Conservation (phyloP, 2,797 vertebrate species). For the Rhabdomys pumilio region DNA sequence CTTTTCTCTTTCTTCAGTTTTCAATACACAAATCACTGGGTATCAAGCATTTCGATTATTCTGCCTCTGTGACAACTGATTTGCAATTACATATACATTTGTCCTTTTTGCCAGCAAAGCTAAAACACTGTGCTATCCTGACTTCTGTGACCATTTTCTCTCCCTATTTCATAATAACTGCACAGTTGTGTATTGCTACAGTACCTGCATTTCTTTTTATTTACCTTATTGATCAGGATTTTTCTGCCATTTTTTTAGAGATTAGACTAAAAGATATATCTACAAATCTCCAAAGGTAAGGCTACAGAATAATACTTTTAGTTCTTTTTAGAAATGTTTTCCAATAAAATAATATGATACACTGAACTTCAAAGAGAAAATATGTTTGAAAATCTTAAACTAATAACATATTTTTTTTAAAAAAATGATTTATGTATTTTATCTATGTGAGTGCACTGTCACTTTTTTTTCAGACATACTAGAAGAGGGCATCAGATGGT, state of each 20-base stretch:
- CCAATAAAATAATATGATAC: background rate
- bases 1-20: background rate
- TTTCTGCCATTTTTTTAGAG: background rate
- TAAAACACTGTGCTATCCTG: background rate
- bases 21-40: background rate
- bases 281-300: slow-evolving; percentile 14
- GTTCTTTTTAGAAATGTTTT: background rate
- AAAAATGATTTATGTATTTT: no score
- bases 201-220: background rate
- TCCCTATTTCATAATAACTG: background rate
- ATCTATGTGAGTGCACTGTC: no score
- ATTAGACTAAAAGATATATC: background rate
- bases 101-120: background rate
- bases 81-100: background rate
- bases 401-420: no score
- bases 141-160: background rate
- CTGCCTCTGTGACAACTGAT: background rate
- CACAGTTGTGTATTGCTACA: background rate
- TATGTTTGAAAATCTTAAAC: background rate
- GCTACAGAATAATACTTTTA: background rate
- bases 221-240: background rate
- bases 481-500: no score
- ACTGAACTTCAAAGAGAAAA: background rate
- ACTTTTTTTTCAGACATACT: no score
- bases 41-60: background rate